Base-by-base conservation (phyloP, 2,113 vertebrate genomes). In the Gobius niger region DNA sequence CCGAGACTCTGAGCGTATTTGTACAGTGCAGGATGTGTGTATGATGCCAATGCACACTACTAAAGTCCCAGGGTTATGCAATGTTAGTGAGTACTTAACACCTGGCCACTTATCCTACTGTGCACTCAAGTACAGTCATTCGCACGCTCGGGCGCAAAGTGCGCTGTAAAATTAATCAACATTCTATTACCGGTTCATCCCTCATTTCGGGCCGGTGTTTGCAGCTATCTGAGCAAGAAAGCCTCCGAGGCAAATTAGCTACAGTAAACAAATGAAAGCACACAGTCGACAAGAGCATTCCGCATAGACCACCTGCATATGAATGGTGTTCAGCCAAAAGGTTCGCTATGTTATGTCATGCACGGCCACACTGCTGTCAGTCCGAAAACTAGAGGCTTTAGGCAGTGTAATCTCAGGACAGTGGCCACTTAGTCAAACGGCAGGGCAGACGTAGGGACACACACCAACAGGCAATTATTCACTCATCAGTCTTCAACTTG, bases 221-320 rank as follows among this genome's bases (percentile, higher is more conserved):
- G 72, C 68, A 65, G 72, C 70, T 67, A 68, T 63, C 56, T 72
- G 9, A 24, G 59, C 57, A 68, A 53, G 42, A 57, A 75, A 78
- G 19, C 57, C 78, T 79, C 63, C 56, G 65, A 82, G 65, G 79
- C 69, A 82, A 84, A 80, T 78, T 73, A 77, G 68, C 68, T 57
- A 72, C 47, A 67, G 84, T 77, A 72, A 75, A 77, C 52, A 78
- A 78, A 78, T 75, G 59, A 84, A 19, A 52, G 40, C 67, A 76
- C 59, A 77, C 74, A 77, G 72, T 74, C 54, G 66, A 80, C 63
- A 64, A 70, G 67, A 80, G 18, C 69, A 68, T 50, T 7, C 70
- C 65, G n/a, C 16, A 18, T 3, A 8, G 63, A 14, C 42, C 64
- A 40, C 44, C 6, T 57, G 24, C 24, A 34, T 57, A 11, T 40